A percentile compares a stretch with the other conserved stretches of the same genome.
These are phyloP conservation scores for Pangasius krempfi DNA, from an alignment of 2,797 vertebrate species.

Conservation along the genomic window DNA sequence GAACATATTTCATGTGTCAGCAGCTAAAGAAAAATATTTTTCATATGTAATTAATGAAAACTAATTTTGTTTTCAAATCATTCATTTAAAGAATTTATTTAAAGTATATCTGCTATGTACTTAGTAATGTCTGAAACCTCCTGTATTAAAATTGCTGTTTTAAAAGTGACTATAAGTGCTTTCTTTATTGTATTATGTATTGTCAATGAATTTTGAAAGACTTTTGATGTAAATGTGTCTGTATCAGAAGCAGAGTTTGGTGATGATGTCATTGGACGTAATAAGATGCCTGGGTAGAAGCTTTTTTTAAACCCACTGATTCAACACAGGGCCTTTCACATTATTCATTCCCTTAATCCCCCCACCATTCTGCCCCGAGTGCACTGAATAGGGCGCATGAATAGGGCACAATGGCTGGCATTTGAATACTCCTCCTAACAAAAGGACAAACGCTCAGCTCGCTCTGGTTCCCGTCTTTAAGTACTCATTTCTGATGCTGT, in stretches of 20 bases:
- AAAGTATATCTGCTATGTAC: background rate
- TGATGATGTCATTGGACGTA: conserved; percentile 28
- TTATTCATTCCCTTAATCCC: conserved; percentile 46
- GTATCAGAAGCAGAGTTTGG: background rate
- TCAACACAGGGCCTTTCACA: conserved; percentile 37
- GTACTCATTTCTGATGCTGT: conserved; percentile 24
- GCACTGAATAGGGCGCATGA: conserved; percentile 73
- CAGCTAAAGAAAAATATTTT: background rate
- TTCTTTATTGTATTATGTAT: background rate
- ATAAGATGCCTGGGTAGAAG: conserved; percentile 50
- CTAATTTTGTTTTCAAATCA: background rate
- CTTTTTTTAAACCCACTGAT: conserved; percentile 40
- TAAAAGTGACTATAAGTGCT: background rate
- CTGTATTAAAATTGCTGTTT: background rate
- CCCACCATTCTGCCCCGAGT: conserved; percentile 65
- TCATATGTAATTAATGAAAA: background rate
- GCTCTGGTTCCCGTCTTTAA: conserved; percentile 60
- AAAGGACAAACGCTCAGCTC: conserved; percentile 72
- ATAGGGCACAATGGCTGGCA: conserved; percentile 79
- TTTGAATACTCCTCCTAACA: conserved; percentile 79
- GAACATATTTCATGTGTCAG: background rate
- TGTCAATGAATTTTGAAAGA: background rate
- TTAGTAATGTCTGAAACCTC: background rate
- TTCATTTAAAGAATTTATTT: background rate
- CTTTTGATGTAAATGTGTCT: background rate